Evolutionary conservation across 2,797 vertebrate genomes (phyloP).

Genomic region (Lophius americanus): DNA sequence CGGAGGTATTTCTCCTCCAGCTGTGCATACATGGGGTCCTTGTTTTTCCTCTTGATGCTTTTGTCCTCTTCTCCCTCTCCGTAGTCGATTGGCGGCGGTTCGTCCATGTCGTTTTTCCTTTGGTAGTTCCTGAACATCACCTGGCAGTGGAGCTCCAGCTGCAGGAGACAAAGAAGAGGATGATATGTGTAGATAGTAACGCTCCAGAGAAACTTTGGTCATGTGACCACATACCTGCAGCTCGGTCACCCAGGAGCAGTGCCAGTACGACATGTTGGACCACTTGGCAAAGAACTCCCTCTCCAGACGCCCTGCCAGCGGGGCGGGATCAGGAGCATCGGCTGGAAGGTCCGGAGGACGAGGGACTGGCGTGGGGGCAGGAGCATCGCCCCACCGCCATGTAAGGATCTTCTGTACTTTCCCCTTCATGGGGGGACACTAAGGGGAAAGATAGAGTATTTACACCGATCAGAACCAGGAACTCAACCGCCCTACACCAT

Average conservation of each 20-base stretch:
- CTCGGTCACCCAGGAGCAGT: constrained; percentile 98
- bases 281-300: constrained; percentile 98
- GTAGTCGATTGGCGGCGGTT: constrained; percentile 91
- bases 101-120: constrained; percentile 98
- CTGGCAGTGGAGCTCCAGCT: constrained; percentile 97
- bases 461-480: background rate
- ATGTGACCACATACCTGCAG: constrained; percentile 85
- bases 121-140: constrained; percentile 99
- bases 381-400: constrained; percentile 96
- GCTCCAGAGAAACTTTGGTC: background rate
- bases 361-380: constrained; percentile 88
- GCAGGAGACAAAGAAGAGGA: fast-evolving
- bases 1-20: constrained; percentile 96
- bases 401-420: constrained; percentile 98
- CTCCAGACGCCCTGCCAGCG: constrained; percentile 91
- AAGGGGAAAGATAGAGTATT: background rate
- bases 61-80: constrained; percentile 93
- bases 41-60: constrained; percentile 91
- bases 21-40: constrained; percentile 92
- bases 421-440: constrained; percentile 94
- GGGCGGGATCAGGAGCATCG: constrained; percentile 87
- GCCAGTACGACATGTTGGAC: constrained; percentile 98
- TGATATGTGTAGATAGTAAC: background rate
- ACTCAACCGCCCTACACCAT: too few species aligned
- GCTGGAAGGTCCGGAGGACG: constrained; percentile 88